These are phyloP conservation scores for Drosophila melanogaster DNA, from an alignment of 1,140 invertebrate genomes.

Conservation along the genomic window DNA sequence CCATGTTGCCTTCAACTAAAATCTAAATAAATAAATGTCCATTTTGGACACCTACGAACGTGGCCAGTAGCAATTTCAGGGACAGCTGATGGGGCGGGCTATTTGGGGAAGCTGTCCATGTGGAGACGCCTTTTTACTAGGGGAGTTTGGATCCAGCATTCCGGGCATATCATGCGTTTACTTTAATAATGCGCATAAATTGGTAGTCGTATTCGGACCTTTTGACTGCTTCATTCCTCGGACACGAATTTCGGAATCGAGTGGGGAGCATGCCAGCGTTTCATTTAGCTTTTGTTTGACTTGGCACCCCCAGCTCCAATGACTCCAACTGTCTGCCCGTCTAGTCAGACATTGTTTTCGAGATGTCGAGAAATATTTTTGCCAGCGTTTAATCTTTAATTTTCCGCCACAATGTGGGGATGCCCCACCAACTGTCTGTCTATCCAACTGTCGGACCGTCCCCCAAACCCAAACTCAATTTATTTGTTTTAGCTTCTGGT, in stretches of 20 bases:
- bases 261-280: slow-evolving; percentile 61
- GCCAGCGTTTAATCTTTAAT: slow-evolving; percentile 79
- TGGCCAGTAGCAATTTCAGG: slow-evolving; percentile 9
- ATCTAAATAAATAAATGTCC: slow-evolving; percentile 81
- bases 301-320: slow-evolving; percentile 19
- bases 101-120: slow-evolving; percentile 7
- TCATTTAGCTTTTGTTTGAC: slow-evolving; percentile 78
- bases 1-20: slow-evolving; percentile 56
- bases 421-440: slow-evolving; percentile 48
- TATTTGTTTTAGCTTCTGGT: slow-evolving; percentile 70
- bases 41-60: slow-evolving; percentile 63
- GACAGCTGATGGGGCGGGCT: neutral
- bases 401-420: slow-evolving; percentile 58
- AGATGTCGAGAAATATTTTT: no score
- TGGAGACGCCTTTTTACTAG: slow-evolving; percentile 7
- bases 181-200: slow-evolving; percentile 81
- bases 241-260: slow-evolving; percentile 4
- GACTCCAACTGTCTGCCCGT: slow-evolving; percentile 48
- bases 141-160: slow-evolving; percentile 23
- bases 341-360: slow-evolving; percentile 68
- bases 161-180: slow-evolving; percentile 69
- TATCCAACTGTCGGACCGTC: slow-evolving; percentile 57
- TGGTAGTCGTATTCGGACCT: slow-evolving; percentile 60
- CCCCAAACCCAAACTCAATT: slow-evolving; percentile 40
- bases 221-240: slow-evolving; percentile 76